Evolutionary conservation across 2,888 invertebrate species (phyloP).

Genomic region (Caenorhabditis wallacei): DNA sequence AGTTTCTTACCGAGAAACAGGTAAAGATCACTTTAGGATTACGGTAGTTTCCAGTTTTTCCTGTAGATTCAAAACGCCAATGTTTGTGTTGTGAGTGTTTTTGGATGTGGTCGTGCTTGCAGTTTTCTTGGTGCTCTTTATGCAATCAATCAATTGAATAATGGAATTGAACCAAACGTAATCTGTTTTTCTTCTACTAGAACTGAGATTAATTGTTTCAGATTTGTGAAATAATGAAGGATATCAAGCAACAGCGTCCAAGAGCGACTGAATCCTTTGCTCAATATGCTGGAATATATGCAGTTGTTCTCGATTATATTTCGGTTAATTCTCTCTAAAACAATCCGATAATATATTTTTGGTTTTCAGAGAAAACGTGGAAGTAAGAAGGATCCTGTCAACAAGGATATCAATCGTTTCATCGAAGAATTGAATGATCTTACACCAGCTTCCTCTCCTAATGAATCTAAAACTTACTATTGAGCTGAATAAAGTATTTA

Average conservation of each 20-base stretch:
- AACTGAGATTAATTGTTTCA: neutral
- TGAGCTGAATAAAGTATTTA: neutral
- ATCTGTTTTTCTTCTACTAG: neutral
- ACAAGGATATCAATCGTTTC: slow-evolving; percentile 33
- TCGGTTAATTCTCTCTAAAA: neutral
- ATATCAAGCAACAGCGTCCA: slow-evolving; percentile 56
- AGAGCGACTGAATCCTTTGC: slow-evolving; percentile 49
- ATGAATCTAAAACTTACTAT: neutral
- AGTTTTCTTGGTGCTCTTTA: slow-evolving; percentile 52
- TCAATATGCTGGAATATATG: slow-evolving; percentile 50
- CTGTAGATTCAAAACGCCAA: slow-evolving; percentile 43
- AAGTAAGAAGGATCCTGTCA: slow-evolving; percentile 34
- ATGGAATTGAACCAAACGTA: slow-evolving; percentile 51
- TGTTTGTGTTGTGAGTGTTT: slow-evolving; percentile 56
- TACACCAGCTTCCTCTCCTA: slow-evolving; percentile 30
- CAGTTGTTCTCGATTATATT: slow-evolving; percentile 55
- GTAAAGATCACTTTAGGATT: neutral
- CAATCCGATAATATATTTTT: too few relatives aligned
- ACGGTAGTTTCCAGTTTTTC: neutral
- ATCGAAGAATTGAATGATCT: slow-evolving; percentile 40
- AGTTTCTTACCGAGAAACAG: slow-evolving; percentile 56
- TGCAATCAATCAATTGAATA: slow-evolving; percentile 58
- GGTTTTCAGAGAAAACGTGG: slow-evolving; percentile 47
- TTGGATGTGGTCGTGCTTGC: slow-evolving; percentile 59
- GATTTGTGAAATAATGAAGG: slow-evolving; percentile 57